phyloP scores from a whole-genome alignment of 2,113 vertebrate genomes.

The Parus major region DNA sequence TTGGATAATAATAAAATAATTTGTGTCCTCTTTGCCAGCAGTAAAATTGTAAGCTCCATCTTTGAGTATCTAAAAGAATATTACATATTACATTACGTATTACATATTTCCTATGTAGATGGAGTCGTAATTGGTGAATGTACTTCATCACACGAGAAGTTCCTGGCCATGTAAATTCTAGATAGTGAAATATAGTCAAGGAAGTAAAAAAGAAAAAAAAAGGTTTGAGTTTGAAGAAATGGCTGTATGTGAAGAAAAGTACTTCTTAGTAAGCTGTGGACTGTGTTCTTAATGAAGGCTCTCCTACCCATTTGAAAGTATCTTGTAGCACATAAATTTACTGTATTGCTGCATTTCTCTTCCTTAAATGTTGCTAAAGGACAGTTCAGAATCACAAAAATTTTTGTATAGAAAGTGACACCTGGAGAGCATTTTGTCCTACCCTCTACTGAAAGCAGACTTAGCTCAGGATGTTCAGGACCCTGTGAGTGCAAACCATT shows the following conservation, averaged over 20 bases:
- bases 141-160: not conserved
- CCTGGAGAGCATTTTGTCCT: not conserved
- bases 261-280: not conserved
- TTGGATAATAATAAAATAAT: not conserved
- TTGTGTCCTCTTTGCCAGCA: not conserved
- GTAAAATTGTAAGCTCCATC: not conserved
- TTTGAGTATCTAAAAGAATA: not conserved
- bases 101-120: not conserved
- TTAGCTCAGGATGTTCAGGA: not conserved
- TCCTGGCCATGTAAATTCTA: not conserved
- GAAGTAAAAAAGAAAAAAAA: rapidly evolving
- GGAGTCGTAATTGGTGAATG: not conserved
- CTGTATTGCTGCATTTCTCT: not conserved
- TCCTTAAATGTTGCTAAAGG: not conserved
- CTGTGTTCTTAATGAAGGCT: not conserved
- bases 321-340: not conserved
- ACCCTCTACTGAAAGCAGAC: not conserved
- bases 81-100: too few relatives aligned
- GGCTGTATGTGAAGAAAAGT: rapidly evolving
- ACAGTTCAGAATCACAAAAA: not conserved
- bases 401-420: not conserved
- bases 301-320: not conserved
- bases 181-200: not conserved
- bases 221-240: not conserved
- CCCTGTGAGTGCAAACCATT: not conserved